Base-by-base conservation (phyloP, 2,888 invertebrate genomes). In the Chymomyza amoena region DNA sequence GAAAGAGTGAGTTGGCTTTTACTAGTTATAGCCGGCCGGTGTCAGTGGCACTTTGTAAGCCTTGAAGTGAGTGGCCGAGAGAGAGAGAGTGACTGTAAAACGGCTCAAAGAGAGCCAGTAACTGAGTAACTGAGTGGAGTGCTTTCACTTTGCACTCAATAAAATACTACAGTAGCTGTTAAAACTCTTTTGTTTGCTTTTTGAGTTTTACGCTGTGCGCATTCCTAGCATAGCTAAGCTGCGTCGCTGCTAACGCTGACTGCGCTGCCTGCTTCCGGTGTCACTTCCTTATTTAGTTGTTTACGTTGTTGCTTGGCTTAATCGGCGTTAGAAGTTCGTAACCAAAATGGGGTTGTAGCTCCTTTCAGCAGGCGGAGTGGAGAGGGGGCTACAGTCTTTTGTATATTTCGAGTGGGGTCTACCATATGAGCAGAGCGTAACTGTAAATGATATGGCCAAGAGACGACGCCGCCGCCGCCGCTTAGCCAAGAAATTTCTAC, bases 231-330 rank as follows among this genome's bases (percentile, higher is more conserved):
- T 51, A 69, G 66, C 51, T 64, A 67, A 45, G 71, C 71, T 69
- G 73, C 76, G 75, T 72, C 76, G 71, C 76, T 50, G 54, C 32
- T 56, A 78, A 59, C 51, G 63, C 56, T 66, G 60, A 18, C 61
- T 13, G 36, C 32, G 64, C 73, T 68, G 76, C 71, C 75, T 72
- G 79, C 75, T 88, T 84, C 84, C 84, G 84, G 87, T 84, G 87
- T 88, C 84, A 87, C 87, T 84, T 84, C 84, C 84, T 84, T 84
- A 84, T 84, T 88, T 88, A 86, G 88, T 86, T 86, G 88, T 88
- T 82, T 80, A 80, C 76, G 72, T 73, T 77, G 77, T 76, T 79
- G 82, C 73, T 65, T 45, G 16, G 45, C 10, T 18, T 50, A 45
- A 61, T 15, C 61, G 25, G 16, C 50, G 50, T 39, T 6, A 61